Base-by-base conservation (phyloP, 1,140 invertebrate genomes). In the Bombus pyrosoma region DNA sequence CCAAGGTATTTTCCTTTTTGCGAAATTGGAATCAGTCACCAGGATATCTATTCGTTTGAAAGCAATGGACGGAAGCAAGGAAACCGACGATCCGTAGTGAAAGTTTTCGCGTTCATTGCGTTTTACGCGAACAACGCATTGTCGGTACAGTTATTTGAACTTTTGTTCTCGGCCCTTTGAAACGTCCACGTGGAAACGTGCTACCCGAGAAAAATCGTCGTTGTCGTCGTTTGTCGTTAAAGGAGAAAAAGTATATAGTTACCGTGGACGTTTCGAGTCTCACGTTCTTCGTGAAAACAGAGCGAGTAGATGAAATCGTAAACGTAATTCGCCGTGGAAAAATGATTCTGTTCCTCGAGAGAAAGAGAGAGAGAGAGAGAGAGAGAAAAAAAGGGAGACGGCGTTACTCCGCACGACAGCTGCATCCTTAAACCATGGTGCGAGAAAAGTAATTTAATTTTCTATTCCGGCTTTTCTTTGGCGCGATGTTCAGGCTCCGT, bases 381-480 rank as follows among this genome's bases (percentile, higher is more conserved):
- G n/a, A n/a, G n/a, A n/a, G n/a, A n/a, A 10, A n/a, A 15, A 8
- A 18, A 18, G 8, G 1, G 6, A 18, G 28, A 25, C 8, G 18
- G 4, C 37, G 71, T 22, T 73, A 18, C 10, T 8, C 15, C 18
- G 37, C 6, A 12, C 37, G 22, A 78, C 22, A 13, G 39, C 25
- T 12, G 18, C n/a, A n/a, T 69, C 28, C 62, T 77, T 77, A 77
- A 57, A 57, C 47, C 53, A 5, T 39, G 28, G 37, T 32, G 57
- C 22, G 28, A 66, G 75, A 37, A 69, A 84, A 57, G 75, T 78
- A 84, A 84, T 84, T 84, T 47, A 71, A 57, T 53, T 53, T 79
- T 32, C 68, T 71, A 53, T 34, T 57, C 22, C n/a, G 74, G 13
- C 15, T 59, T 83, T 78, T 22, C 43, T 71, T 77, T 41, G 9